Conservation (phyloP, 2,888 invertebrate species). For the Anoplius nigerrimus region DNA sequence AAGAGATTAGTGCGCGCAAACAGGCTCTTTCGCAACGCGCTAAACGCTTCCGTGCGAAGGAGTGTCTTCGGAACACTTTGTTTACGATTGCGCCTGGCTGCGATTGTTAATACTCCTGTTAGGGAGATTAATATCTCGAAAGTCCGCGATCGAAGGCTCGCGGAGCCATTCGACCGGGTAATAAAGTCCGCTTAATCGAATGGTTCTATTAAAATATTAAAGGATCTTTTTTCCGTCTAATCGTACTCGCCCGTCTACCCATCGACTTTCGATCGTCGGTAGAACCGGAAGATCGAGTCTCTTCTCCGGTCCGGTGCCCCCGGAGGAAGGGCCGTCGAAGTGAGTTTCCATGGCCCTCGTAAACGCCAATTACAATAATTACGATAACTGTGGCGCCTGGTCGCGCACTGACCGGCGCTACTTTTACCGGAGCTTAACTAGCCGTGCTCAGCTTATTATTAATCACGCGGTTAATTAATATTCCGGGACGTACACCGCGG, state of each 20-base stretch:
- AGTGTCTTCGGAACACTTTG: too few species aligned
- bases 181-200: slow-evolving; percentile 21
- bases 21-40: too few species aligned
- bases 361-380: slow-evolving; percentile 66
- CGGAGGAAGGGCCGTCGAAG: slow-evolving; percentile 25
- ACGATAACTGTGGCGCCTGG: slow-evolving; percentile 64
- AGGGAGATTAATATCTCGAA: too few species aligned
- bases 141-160: too few species aligned
- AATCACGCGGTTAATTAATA: slow-evolving; percentile 61
- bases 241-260: slow-evolving; percentile 25
- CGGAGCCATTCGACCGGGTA: slow-evolving; percentile 11
- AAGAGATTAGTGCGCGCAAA: too few species aligned
- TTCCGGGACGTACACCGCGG: slow-evolving; percentile 42
- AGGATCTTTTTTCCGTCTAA: slow-evolving; percentile 17
- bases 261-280: slow-evolving; percentile 55
- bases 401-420: slow-evolving; percentile 37
- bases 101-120: too few species aligned
- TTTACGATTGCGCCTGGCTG: too few species aligned
- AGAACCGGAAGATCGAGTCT: slow-evolving; percentile 66
- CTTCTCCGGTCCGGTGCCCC: slow-evolving; percentile 55
- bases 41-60: too few species aligned
- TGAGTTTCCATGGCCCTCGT: slow-evolving; percentile 56
- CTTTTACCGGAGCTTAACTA: slow-evolving; percentile 36
- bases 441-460: slow-evolving; percentile 26
- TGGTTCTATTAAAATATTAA: slow-evolving; percentile 34